These are phyloP conservation scores for Diabrotica virgifera DNA, from an alignment of 1,140 invertebrate genomes.

Conservation along the genomic window DNA sequence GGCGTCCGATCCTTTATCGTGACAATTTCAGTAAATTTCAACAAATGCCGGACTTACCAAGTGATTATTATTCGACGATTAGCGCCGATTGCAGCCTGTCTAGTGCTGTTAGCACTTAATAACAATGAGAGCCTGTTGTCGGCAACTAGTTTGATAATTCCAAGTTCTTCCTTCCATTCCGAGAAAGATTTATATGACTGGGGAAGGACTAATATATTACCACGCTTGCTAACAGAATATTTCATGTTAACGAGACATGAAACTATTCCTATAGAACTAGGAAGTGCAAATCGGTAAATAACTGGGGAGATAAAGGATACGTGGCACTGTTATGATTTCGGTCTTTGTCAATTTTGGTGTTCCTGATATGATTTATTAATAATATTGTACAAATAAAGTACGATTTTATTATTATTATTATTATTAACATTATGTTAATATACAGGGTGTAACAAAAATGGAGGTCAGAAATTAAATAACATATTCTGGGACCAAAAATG, in stretches of 20 bases:
- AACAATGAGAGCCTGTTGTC: neutral
- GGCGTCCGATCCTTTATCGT: neutral
- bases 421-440: no score
- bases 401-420: no score
- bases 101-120: neutral
- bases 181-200: neutral
- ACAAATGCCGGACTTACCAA: neutral
- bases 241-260: neutral
- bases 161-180: neutral
- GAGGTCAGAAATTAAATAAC: no score
- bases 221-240: neutral
- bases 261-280: neutral
- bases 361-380: no score
- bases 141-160: constrained; percentile 2
- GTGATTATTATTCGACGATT: constrained; percentile 1
- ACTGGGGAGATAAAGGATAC: no score
- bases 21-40: neutral
- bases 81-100: neutral
- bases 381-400: no score
- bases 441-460: no score
- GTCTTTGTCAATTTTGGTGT: no score
- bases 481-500: no score
- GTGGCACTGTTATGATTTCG: no score
- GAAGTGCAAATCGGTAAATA: neutral
- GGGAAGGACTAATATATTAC: neutral